These are phyloP conservation scores for Probaryconus sp. DNA, from an alignment of 1,140 invertebrate genomes.

Conservation along the genomic window DNA sequence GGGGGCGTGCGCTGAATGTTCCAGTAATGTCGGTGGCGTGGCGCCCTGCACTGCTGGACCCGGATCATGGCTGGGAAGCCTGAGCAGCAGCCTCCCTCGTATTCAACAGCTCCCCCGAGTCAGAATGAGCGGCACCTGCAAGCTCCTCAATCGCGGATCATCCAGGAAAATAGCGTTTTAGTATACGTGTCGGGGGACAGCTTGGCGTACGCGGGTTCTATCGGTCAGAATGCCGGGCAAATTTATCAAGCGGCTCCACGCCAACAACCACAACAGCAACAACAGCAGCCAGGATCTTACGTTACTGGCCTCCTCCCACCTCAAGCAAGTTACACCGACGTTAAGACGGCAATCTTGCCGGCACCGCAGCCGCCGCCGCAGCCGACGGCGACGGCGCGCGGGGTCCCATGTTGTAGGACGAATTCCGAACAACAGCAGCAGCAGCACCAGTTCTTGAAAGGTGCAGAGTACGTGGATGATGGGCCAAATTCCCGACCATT, in stretches of 20 bases:
- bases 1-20: slow-evolving; percentile 75
- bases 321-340: slow-evolving; percentile 61
- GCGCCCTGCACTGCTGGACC: slow-evolving; percentile 77
- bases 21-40: slow-evolving; percentile 78
- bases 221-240: slow-evolving; percentile 73
- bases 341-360: slow-evolving; percentile 61
- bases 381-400: slow-evolving; percentile 26
- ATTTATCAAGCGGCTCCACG: slow-evolving; percentile 59
- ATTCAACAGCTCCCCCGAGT: slow-evolving; percentile 74
- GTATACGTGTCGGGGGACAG: slow-evolving; percentile 77
- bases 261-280: slow-evolving; percentile 54
- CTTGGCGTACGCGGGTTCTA: slow-evolving; percentile 74
- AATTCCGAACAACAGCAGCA: slow-evolving; percentile 35
- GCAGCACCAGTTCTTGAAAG: slow-evolving; percentile 49
- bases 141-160: slow-evolving; percentile 62
- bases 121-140: slow-evolving; percentile 71
- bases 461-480: slow-evolving; percentile 37
- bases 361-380: slow-evolving; percentile 35
- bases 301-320: slow-evolving; percentile 63
- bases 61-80: slow-evolving; percentile 79
- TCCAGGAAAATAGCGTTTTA: slow-evolving; percentile 74
- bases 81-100: slow-evolving; percentile 76
- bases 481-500: slow-evolving; percentile 14
- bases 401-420: slow-evolving; percentile 37
- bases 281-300: slow-evolving; percentile 57